These are phyloP conservation scores for Pheucticus melanocephalus DNA, from an alignment of 2,113 vertebrate species.

Conservation along the genomic window DNA sequence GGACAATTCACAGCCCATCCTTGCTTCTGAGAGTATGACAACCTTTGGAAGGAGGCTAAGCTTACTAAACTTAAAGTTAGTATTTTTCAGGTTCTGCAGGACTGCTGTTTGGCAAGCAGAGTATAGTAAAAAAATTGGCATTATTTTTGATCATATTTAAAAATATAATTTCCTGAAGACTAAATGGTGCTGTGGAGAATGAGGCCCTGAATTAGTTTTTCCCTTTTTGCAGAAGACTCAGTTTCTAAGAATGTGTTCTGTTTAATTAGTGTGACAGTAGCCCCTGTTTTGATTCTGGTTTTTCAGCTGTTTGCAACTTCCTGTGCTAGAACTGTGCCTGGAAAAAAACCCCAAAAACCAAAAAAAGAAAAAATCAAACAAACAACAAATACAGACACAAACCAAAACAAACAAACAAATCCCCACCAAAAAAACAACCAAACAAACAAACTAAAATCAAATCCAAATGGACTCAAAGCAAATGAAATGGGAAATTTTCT, in stretches of 20 bases:
- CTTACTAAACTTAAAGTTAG: conserved; percentile 33
- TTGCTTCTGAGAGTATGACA: not conserved
- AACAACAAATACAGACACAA: not conserved
- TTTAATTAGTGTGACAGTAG: not conserved
- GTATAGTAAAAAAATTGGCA: conserved; percentile 16
- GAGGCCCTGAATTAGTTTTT: not conserved
- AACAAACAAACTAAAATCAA: not conserved
- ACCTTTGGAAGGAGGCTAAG: not conserved
- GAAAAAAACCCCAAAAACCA: not conserved
- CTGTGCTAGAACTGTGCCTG: conserved; percentile 16
- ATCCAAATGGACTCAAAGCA: conserved; percentile 26
- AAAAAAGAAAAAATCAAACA: not conserved
- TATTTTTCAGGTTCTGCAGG: conserved; percentile 13
- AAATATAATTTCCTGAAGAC: conserved; percentile 25
- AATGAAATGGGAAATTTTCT: not conserved
- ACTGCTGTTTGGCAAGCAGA: conserved; percentile 29
- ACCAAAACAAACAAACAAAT: not conserved
- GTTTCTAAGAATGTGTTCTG: conserved; percentile 22
- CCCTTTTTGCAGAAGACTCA: not conserved
- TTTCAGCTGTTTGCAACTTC: conserved; percentile 1
- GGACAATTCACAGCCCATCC: not conserved
- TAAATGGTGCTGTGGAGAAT: not conserved
- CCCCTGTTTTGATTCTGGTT: not conserved
- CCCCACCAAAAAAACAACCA: not conserved
- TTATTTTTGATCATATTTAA: conserved; percentile 59